A percentile compares a stretch with the other conserved stretches of the same genome.
These are phyloP conservation scores for Phrynocephalus vlangalii DNA, from an alignment of 2,797 vertebrate genomes.

Conservation along the genomic window DNA sequence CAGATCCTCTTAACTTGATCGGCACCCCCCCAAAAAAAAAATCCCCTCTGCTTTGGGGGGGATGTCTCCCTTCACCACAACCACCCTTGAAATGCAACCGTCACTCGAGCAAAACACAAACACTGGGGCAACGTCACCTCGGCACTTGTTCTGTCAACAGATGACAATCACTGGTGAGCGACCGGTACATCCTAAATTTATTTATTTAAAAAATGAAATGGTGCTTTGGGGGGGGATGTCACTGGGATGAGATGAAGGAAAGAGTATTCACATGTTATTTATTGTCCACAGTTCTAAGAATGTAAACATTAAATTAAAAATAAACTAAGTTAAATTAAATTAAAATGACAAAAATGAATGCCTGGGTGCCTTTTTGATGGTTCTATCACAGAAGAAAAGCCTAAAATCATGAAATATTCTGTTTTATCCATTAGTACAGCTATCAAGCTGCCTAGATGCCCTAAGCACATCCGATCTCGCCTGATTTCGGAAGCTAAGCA, in stretches of 20 bases:
- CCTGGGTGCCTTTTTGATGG: neutral
- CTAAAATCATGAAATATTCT: neutral
- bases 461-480: too few species aligned
- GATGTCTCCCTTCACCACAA: constrained; percentile 1
- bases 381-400: neutral
- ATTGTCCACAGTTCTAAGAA: constrained; percentile 69
- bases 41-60: neutral
- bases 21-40: neutral
- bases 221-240: neutral
- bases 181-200: rapidly evolving
- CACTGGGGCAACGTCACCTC: neutral
- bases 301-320: constrained; percentile 64
- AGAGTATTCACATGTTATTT: constrained; percentile 57
- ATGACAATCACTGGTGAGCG: constrained; percentile 1
- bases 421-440: neutral
- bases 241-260: neutral
- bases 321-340: neutral
- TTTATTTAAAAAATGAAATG: constrained; percentile 31
- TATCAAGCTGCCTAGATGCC: neutral
- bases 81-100: constrained; percentile 9
- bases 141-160: constrained; percentile 6
- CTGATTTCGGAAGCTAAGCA: too few species aligned
- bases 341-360: constrained; percentile 18
- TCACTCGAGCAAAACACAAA: neutral
- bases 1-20: constrained; percentile 1